Percentiles rank a stretch among this genome's conserved stretches.
Conservation (phyloP, 2,113 vertebrate genomes). For the Sphyrna mokarran region DNA sequence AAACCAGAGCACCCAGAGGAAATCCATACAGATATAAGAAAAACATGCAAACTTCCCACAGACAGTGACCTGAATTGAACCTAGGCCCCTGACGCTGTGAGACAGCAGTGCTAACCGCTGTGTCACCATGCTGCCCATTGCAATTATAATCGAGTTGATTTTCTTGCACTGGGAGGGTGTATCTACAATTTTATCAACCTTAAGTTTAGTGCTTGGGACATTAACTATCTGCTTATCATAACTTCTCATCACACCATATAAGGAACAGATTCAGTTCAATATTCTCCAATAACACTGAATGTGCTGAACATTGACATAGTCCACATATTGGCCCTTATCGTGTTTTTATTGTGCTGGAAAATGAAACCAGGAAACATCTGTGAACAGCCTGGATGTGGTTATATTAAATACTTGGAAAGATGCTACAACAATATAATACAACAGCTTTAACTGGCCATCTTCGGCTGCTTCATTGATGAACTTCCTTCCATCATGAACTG, state of each 20-base stretch:
- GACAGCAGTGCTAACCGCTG: too few relatives aligned
- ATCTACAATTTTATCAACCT: not conserved
- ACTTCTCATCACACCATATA: not conserved
- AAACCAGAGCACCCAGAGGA: too few relatives aligned
- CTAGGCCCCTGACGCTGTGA: too few relatives aligned
- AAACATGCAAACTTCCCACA: too few relatives aligned
- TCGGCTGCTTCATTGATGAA: too few relatives aligned
- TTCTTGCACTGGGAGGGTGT: not conserved
- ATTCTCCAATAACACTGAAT: not conserved
- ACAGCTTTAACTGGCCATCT: not conserved
- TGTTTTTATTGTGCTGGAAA: not conserved
- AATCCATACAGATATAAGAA: too few relatives aligned
- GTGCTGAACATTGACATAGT: not conserved
- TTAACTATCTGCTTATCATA: not conserved
- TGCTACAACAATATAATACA: too few relatives aligned
- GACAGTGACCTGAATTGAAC: too few relatives aligned
- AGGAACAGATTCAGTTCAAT: too few relatives aligned
- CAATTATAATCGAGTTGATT: not conserved
- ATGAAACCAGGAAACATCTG: not conserved
- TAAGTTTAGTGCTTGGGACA: not conserved
- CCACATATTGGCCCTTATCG: not conserved
- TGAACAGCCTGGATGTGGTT: too few relatives aligned
- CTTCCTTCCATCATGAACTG: too few relatives aligned
- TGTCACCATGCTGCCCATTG: too few relatives aligned
- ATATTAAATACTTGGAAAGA: not conserved